Conservation (phyloP, 2,797 vertebrate species). For the Choloepus didactylus region DNA sequence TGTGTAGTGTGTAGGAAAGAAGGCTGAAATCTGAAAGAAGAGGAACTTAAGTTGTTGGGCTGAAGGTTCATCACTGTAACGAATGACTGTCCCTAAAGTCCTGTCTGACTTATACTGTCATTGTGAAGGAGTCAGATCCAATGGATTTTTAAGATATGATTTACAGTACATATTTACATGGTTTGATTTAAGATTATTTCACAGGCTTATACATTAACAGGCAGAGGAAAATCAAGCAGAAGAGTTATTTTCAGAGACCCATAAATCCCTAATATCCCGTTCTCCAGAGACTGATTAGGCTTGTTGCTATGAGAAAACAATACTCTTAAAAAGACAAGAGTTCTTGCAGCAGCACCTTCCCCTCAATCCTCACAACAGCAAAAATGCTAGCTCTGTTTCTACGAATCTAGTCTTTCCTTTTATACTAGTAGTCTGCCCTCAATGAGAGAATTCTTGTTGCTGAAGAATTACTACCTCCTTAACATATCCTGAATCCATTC, state of each 20-base stretch:
- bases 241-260: slow-evolving; percentile 82
- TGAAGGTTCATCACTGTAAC: slow-evolving; percentile 8
- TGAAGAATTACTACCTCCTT: not conserved
- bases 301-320: slow-evolving; percentile 79
- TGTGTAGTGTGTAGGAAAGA: not conserved
- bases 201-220: slow-evolving; percentile 81
- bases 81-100: slow-evolving; percentile 53
- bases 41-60: slow-evolving; percentile 58
- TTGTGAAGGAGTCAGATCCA: slow-evolving; percentile 52
- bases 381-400: slow-evolving; percentile 30
- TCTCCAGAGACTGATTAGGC: slow-evolving; percentile 79
- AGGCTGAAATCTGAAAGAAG: slow-evolving; percentile 66
- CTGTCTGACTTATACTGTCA: not conserved
- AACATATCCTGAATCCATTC: not conserved
- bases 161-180: slow-evolving; percentile 73
- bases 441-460: slow-evolving; percentile 35
- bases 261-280: slow-evolving; percentile 84
- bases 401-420: slow-evolving; percentile 34
- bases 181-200: slow-evolving; percentile 81
- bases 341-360: not conserved
- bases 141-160: slow-evolving; percentile 74
- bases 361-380: not conserved
- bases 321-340: slow-evolving; percentile 84
- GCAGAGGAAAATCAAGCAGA: slow-evolving; percentile 75
- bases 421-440: not conserved